These are phyloP conservation scores for Brenthis ino DNA, from an alignment of 2,888 invertebrate species.

Conservation along the genomic window DNA sequence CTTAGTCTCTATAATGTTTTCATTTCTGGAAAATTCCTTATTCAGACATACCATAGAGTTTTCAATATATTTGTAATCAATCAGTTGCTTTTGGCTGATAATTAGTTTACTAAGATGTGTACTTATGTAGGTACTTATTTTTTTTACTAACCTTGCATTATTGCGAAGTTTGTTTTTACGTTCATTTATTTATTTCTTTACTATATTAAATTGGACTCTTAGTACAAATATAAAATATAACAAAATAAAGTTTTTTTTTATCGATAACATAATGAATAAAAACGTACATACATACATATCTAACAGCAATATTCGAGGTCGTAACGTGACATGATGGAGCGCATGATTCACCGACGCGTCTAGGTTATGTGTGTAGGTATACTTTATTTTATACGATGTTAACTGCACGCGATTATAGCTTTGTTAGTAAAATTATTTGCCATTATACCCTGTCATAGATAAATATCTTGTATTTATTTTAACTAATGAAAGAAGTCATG, in stretches of 20 bases:
- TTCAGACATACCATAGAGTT: too few relatives aligned
- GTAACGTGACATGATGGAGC: slow-evolving; percentile 68
- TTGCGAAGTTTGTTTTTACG: too few relatives aligned
- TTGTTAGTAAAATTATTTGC: slow-evolving; percentile 11
- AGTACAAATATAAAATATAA: background rate
- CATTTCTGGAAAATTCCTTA: too few relatives aligned
- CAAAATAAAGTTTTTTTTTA: slow-evolving; percentile 32
- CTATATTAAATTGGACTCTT: too few relatives aligned
- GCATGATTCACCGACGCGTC: slow-evolving; percentile 70
- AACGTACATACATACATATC: slow-evolving; percentile 46
- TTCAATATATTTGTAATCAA: too few relatives aligned
- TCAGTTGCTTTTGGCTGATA: too few relatives aligned
- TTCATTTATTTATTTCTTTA: too few relatives aligned
- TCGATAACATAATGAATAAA: slow-evolving; percentile 47
- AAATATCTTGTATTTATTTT: background rate
- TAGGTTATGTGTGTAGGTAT: slow-evolving; percentile 49
- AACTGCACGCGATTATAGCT: slow-evolving; percentile 17
- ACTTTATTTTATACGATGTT: slow-evolving; percentile 25
- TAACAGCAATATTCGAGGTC: slow-evolving; percentile 68
- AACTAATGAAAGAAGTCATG: background rate
- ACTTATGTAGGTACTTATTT: too few relatives aligned
- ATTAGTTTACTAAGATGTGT: too few relatives aligned
- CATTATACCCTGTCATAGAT: slow-evolving; percentile 7
- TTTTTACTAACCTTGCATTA: too few relatives aligned
- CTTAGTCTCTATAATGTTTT: too few relatives aligned